phyloP scores from a whole-genome alignment of 2,888 invertebrate species.

The Dicyrtoma fusca region DNA sequence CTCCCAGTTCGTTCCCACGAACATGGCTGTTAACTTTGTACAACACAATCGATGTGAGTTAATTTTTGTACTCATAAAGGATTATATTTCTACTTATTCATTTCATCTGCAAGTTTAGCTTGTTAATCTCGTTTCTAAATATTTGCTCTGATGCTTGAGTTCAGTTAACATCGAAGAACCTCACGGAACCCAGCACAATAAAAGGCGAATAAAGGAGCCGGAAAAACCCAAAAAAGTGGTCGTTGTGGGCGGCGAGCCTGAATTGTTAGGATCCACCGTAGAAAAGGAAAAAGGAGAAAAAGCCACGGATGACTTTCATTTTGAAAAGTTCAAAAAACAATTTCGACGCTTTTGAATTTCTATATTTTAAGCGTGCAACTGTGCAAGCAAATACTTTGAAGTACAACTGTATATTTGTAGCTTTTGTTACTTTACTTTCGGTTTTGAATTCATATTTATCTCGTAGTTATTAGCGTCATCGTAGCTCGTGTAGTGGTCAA shows the following conservation, averaged over 20 bases:
- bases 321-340: slow-evolving; percentile 94
- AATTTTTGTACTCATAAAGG: neutral
- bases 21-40: slow-evolving; percentile 98
- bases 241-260: slow-evolving; percentile 58
- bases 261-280: slow-evolving; percentile 54
- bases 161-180: slow-evolving; percentile 83
- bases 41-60: slow-evolving; percentile 91
- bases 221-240: slow-evolving; percentile 60
- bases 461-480: no score
- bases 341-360: slow-evolving; percentile 76
- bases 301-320: slow-evolving; percentile 96
- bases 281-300: slow-evolving; percentile 74
- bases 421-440: neutral
- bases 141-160: no score
- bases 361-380: no score
- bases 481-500: no score
- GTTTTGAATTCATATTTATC: no score
- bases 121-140: no score
- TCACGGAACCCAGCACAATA: slow-evolving; percentile 62
- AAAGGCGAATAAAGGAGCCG: slow-evolving; percentile 64
- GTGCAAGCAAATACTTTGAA: no score
- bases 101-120: no score
- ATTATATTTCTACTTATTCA: neutral
- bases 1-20: slow-evolving; percentile 94
- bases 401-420: no score